Evolutionary conservation across 2,888 invertebrate genomes (phyloP).

Genomic region (Tortrix viridana): DNA sequence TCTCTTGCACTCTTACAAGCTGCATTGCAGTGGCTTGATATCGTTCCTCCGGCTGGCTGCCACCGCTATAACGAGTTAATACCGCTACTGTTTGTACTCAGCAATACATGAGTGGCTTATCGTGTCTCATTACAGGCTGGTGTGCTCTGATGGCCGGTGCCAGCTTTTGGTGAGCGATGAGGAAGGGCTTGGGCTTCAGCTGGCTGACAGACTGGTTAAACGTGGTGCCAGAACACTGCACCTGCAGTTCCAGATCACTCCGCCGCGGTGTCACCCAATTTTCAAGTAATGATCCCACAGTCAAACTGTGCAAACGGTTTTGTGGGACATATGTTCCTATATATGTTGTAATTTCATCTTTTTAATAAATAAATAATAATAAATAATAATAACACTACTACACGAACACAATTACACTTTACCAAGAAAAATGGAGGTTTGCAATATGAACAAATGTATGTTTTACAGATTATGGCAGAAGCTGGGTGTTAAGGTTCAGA

Average conservation of each 20-base stretch:
- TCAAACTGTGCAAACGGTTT: too few relatives aligned
- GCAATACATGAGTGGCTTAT: too few relatives aligned
- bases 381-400: background rate
- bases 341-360: too few relatives aligned
- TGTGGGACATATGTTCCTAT: too few relatives aligned
- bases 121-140: constrained; percentile 45
- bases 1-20: too few relatives aligned
- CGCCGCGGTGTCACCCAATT: constrained; percentile 41
- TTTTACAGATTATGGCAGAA: constrained; percentile 47
- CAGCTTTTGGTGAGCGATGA: constrained; percentile 56
- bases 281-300: too few relatives aligned
- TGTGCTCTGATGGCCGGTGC: constrained; percentile 44
- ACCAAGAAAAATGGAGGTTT: background rate
- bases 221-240: constrained; percentile 56
- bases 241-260: constrained; percentile 43
- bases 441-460: background rate
- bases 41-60: too few relatives aligned
- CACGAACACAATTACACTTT: background rate
- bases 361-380: too few relatives aligned
- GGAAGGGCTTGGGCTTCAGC: constrained; percentile 47
- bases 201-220: constrained; percentile 52
- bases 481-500: constrained; percentile 42
- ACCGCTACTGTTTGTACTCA: too few relatives aligned
- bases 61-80: too few relatives aligned
- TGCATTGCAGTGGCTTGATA: too few relatives aligned